phyloP scores from a whole-genome alignment of 2,113 vertebrate species.

The Geococcyx californianus region DNA sequence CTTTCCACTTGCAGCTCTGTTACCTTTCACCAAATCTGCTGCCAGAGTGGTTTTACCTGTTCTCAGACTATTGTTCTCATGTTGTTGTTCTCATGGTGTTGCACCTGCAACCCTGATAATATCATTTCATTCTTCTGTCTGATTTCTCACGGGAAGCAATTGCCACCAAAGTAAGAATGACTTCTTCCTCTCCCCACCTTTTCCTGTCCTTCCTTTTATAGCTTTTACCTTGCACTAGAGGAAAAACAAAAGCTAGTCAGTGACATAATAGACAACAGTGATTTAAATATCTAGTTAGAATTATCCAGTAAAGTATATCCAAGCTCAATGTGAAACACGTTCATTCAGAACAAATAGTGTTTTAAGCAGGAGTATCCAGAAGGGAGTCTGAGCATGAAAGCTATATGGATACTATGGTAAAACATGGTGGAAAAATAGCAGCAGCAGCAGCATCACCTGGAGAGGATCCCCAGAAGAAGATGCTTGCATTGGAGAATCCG shows the following conservation, averaged over 20 bases:
- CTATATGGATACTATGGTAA: background rate
- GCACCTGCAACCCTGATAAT: background rate
- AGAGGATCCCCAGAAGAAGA: background rate
- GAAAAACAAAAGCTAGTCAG: background rate
- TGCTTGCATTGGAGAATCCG: background rate
- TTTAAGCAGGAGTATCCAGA: background rate
- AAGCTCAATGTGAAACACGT: background rate
- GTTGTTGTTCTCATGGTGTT: background rate
- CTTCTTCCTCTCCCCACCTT: background rate
- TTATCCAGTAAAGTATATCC: background rate
- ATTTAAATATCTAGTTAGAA: background rate
- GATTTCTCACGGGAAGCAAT: background rate
- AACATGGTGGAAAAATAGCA: background rate
- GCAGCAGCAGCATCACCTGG: background rate
- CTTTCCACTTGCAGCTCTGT: background rate
- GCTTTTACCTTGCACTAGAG: background rate
- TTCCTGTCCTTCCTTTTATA: background rate
- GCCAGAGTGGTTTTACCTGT: background rate
- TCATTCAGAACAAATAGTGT: background rate
- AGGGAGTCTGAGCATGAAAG: background rate
- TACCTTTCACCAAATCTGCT: background rate
- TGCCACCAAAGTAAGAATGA: background rate
- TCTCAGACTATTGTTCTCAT: background rate
- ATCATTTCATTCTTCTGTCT: background rate
- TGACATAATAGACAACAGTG: background rate